Evolutionary conservation across 2,113 vertebrate species (phyloP).

Genomic region (Penelope pileata): DNA sequence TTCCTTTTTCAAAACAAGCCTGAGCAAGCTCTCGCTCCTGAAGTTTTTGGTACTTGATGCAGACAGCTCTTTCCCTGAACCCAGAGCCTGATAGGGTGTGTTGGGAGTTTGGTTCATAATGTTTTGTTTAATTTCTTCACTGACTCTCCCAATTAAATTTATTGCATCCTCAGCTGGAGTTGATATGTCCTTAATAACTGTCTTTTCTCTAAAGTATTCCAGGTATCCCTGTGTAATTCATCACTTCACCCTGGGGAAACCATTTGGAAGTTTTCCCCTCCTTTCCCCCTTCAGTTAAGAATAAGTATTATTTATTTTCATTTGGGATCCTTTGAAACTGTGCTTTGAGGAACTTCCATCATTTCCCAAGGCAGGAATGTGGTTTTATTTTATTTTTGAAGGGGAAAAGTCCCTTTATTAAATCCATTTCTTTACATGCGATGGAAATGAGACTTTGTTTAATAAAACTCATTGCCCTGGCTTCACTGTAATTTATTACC

Average conservation of each 20-base stretch:
- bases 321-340: conserved; percentile 24
- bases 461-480: not conserved
- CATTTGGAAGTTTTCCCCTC: not conserved
- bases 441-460: conserved; percentile 21
- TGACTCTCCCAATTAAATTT: not conserved
- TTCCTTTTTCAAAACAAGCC: not conserved
- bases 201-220: not conserved
- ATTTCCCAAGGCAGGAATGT: conserved; percentile 13
- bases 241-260: not conserved
- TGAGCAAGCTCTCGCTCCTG: not conserved
- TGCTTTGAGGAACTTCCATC: not conserved
- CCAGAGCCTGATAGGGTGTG: rapidly evolving
- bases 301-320: conserved; percentile 8
- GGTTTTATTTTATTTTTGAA: conserved; percentile 2
- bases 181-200: not conserved
- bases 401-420: not conserved
- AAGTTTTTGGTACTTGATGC: not conserved
- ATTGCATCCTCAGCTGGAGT: not conserved
- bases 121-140: not conserved
- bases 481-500: not conserved
- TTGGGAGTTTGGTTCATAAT: not conserved
- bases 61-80: not conserved
- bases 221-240: not conserved
- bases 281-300: not conserved
- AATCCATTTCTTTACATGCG: not conserved